Evolutionary conservation across 2,888 invertebrate species (phyloP), one percentile per base, ranked within the genome.

Genomic region (Limnephilus auricula): DNA sequence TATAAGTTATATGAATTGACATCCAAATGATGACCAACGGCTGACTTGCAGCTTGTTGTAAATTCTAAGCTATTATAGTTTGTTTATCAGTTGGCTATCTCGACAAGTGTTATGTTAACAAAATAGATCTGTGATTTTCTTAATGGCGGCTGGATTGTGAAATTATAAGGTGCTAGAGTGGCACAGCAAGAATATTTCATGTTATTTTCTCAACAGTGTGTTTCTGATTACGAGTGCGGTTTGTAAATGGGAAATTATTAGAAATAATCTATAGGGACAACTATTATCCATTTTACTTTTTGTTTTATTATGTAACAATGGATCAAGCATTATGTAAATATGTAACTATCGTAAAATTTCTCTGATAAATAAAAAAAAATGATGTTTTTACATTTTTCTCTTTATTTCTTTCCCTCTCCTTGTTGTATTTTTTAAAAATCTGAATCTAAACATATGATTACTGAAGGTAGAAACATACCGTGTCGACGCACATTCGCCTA

Each of bases 91-190:
- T 88, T 79, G 65, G 85, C 91, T 89, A 90, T 45, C 32, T 84
- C 65, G 40, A 79, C 18, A 90, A 80, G 88, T 78, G 50, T 88
- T 84, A 65, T 85, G 79, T 89, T 89, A 89, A 90, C 87, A 78
- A 93, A 90, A 93, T 93, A 93, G 93, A 93, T 93, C 93, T 93
- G 93, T 93, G 93, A 93, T 93, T 93, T 90, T 90, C 91, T 92
- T 84, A n/a, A 79, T 89, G 92, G 89, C 84, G 91, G 91, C 91
- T 92, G 91, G 90, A 88, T 90, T 79, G 79, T 79, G 83, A 85
- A 84, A 82, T 87, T 50, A 85, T 84, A 92, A 87, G 92, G 92
- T 92, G 92, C 92, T 92, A 90, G 79, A 82, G 80, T 45, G 90
- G 91, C 92, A 92, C 92, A 80, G 90, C 65, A 87, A 92, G 89